Evolutionary conservation across 2,797 vertebrate genomes (phyloP).

Genomic region (Meda fulgida): DNA sequence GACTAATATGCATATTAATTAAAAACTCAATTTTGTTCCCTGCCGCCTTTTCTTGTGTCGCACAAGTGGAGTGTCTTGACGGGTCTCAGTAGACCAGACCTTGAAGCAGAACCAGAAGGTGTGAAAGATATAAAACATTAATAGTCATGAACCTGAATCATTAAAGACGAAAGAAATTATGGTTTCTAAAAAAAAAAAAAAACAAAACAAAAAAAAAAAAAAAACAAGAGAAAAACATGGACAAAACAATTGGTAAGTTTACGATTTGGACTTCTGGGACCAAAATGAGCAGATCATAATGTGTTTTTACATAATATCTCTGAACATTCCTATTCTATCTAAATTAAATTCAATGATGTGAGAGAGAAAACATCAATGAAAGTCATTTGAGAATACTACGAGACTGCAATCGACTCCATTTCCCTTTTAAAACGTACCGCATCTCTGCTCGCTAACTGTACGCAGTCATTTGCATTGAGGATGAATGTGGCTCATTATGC

Average conservation of each 20-base stretch:
- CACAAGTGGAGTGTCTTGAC: slow-evolving; percentile 24
- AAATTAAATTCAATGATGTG: slow-evolving; percentile 30
- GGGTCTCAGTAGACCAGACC: slow-evolving; percentile 4
- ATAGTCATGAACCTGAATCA: neutral
- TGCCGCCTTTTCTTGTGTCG: slow-evolving; percentile 24
- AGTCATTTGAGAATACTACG: slow-evolving; percentile 9
- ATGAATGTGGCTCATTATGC: slow-evolving; percentile 46
- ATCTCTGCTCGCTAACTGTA: slow-evolving; percentile 37
- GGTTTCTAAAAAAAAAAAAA: neutral
- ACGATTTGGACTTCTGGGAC: neutral
- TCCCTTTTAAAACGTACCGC: neutral
- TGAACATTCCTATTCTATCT: slow-evolving; percentile 14
- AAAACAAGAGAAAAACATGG: neutral
- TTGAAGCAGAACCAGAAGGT: neutral
- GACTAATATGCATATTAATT: slow-evolving; percentile 52
- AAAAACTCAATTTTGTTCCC: slow-evolving; percentile 39
- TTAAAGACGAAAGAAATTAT: neutral
- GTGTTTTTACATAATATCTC: neutral
- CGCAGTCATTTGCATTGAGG: slow-evolving; percentile 38
- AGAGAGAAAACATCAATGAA: neutral
- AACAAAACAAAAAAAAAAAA: no score
- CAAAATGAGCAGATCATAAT: neutral
- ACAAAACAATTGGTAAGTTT: slow-evolving; percentile 11
- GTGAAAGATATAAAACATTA: slow-evolving; percentile 17
- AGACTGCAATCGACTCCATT: slow-evolving; percentile 28